Percentiles rank a stretch among this genome's conserved stretches.
phyloP scores from a whole-genome alignment of 2,113 vertebrate genomes.

The Vulpes ferrilata region DNA sequence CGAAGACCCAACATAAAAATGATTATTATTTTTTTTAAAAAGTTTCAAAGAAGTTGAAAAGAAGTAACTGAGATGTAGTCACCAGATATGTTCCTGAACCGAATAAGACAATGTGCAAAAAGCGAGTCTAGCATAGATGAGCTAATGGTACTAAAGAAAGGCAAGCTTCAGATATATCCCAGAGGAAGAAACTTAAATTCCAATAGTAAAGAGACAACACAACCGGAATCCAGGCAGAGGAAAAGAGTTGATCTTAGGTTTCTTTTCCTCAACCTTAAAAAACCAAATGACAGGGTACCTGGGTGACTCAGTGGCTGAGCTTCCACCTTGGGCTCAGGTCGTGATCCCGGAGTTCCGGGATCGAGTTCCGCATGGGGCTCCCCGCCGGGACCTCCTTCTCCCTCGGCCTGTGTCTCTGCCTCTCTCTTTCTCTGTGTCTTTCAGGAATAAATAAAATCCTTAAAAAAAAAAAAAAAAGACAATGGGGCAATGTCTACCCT shows the following conservation, averaged over 20 bases:
- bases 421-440: no score
- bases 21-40: not conserved
- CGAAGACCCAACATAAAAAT: not conserved
- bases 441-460: no score
- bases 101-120: not conserved
- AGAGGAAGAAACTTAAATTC: not conserved
- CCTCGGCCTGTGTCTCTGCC: no score
- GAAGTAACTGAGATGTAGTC: not conserved
- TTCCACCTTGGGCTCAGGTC: no score
- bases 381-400: no score
- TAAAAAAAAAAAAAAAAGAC: not conserved
- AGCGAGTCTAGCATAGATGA: not conserved
- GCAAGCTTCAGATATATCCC: not conserved
- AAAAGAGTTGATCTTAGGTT: not conserved
- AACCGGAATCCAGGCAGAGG: not conserved
- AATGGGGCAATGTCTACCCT: not conserved
- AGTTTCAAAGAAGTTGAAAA: not conserved
- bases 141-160: not conserved
- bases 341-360: no score
- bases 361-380: no score
- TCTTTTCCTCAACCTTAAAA: constrained; percentile 20
- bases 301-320: no score
- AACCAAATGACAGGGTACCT: not conserved
- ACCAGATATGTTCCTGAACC: not conserved
- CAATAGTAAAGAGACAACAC: not conserved